A percentile compares a stretch with the other conserved stretches of the same genome.
Conservation (phyloP, 2,797 vertebrate species). For the Spheniscus humboldti region DNA sequence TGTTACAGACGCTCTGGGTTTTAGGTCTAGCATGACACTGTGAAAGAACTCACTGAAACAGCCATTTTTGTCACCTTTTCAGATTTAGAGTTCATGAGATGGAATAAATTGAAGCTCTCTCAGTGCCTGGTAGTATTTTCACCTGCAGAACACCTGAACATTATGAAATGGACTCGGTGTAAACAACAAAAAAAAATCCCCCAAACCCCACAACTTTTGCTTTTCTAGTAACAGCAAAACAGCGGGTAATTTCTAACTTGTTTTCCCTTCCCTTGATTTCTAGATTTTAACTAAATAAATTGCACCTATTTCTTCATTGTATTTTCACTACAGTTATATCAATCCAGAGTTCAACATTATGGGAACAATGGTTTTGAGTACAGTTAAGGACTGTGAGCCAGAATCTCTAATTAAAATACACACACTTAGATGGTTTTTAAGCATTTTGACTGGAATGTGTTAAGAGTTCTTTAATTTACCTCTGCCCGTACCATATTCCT, state of each 20-base stretch:
- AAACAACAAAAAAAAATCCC: background rate
- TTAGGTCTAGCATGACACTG: background rate
- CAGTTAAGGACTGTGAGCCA: background rate
- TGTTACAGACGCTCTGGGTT: background rate
- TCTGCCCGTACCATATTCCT: background rate
- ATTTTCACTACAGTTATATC: background rate
- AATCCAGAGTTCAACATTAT: background rate
- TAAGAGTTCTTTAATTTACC: background rate
- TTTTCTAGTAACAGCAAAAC: background rate
- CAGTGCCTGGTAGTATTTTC: background rate
- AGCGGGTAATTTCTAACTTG: background rate
- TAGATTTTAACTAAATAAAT: background rate
- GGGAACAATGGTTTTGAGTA: background rate
- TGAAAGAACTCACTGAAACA: background rate
- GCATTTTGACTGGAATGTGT: background rate
- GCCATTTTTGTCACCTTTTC: background rate
- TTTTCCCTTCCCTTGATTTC: background rate
- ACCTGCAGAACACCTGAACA: background rate
- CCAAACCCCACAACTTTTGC: background rate
- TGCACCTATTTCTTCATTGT: background rate
- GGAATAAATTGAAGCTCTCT: background rate
- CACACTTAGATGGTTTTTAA: background rate
- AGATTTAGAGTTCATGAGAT: background rate
- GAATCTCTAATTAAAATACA: background rate
- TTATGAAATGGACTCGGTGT: background rate